Conservation (phyloP, 2,113 vertebrate genomes). For the Pelecanus crispus region DNA sequence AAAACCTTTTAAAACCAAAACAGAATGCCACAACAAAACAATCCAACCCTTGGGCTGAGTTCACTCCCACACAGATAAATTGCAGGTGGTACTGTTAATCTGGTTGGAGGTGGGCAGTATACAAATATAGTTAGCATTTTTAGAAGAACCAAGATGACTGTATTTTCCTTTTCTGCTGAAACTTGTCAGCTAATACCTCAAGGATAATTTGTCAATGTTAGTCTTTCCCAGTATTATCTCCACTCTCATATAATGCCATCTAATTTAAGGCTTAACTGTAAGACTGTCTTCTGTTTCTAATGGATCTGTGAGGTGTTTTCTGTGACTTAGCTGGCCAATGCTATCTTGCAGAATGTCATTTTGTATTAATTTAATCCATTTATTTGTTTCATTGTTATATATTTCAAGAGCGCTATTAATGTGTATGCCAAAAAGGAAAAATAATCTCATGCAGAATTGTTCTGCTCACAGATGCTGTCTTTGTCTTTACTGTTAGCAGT, state of each 20-base stretch:
- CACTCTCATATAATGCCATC: not conserved
- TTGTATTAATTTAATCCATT: not conserved
- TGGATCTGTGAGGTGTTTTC: not conserved
- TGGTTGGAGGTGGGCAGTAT: not conserved
- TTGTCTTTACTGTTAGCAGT: not conserved
- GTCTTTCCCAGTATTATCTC: not conserved
- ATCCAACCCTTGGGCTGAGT: not conserved
- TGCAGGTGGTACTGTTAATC: not conserved
- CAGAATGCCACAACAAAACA: not conserved
- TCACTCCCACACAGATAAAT: not conserved
- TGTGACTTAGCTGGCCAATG: not conserved
- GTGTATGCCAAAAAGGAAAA: not conserved
- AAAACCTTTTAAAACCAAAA: not conserved
- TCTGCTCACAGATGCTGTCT: not conserved
- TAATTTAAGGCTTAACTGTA: not conserved
- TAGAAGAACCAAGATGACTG: not conserved
- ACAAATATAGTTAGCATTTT: not conserved
- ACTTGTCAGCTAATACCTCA: not conserved
- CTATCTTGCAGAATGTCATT: not conserved
- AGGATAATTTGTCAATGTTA: not conserved
- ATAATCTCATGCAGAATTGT: not conserved
- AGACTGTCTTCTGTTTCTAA: not conserved
- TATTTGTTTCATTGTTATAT: not conserved
- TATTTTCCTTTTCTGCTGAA: not conserved
- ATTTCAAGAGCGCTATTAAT: not conserved